Conservation (phyloP, 2,797 vertebrate species). For the Cossypha dichroa region DNA sequence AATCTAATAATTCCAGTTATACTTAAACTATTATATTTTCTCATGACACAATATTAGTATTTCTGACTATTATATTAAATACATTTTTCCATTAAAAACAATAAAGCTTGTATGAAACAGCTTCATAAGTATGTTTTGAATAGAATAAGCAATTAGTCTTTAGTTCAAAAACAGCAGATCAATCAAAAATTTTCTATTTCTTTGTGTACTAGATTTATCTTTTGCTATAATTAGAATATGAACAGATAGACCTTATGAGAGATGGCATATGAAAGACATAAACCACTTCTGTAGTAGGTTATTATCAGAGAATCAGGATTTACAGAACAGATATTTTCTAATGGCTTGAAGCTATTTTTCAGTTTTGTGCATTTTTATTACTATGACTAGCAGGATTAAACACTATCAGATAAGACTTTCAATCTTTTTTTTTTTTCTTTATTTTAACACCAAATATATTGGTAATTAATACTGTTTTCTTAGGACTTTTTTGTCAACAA, state of each 20-base stretch:
- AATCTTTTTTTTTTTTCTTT: not conserved
- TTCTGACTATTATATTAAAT: not conserved
- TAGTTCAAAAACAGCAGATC: not conserved
- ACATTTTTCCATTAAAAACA: not conserved
- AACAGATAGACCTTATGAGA: not conserved
- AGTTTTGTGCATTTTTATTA: not conserved
- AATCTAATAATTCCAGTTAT: not conserved
- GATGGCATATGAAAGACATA: not conserved
- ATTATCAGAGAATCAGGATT: not conserved
- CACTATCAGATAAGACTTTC: not conserved
- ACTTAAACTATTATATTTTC: not conserved
- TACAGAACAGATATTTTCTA: not conserved
- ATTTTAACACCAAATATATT: not conserved
- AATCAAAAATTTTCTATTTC: not conserved
- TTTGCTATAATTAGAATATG: not conserved
- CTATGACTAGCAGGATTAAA: not conserved
- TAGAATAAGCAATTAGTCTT: not conserved
- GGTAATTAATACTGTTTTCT: not conserved
- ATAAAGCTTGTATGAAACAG: not conserved
- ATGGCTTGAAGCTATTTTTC: not conserved
- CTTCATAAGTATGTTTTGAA: not conserved
- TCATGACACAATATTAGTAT: not conserved
- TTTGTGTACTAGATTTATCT: not conserved
- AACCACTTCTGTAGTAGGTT: not conserved
- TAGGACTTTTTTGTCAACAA: not conserved